phyloP scores from a whole-genome alignment of 2,797 vertebrate species.

The Brachyalestes nurse region DNA sequence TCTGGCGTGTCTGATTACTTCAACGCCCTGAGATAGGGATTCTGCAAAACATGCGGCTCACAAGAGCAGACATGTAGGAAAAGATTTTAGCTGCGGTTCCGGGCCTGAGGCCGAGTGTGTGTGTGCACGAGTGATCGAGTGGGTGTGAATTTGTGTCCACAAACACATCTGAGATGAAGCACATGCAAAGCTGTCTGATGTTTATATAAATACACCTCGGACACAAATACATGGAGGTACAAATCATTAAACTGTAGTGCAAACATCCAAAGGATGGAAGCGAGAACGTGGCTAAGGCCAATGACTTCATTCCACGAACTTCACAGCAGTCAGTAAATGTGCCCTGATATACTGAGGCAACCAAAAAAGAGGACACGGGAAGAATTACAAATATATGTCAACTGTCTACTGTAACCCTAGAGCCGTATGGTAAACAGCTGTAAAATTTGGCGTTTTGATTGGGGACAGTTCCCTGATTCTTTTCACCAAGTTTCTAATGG shows the following conservation, averaged over 20 bases:
- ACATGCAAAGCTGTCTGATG: neutral
- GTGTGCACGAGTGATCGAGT: neutral
- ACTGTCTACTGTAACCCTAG: too few species aligned
- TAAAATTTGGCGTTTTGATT: too few species aligned
- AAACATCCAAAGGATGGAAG: neutral
- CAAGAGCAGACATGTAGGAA: constrained; percentile 52
- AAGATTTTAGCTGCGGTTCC: constrained; percentile 23
- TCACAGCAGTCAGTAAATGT: neutral
- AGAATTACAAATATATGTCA: too few species aligned
- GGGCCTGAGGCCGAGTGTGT: neutral
- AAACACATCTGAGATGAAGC: neutral
- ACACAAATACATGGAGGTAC: neutral
- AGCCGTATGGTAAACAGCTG: too few species aligned
- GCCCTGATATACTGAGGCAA: neutral
- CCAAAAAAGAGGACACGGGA: neutral
- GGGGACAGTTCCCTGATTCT: too few species aligned
- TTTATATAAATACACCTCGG: constrained; percentile 5
- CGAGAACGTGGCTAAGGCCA: neutral
- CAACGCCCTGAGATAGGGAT: constrained; percentile 45
- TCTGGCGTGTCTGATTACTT: constrained; percentile 38
- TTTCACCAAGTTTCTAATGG: too few species aligned
- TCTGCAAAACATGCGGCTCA: constrained; percentile 36
- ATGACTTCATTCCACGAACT: neutral
- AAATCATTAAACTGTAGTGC: neutral
- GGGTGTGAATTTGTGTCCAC: neutral